phyloP scores from a whole-genome alignment of 1,140 invertebrate species.

The Tribolium madens region DNA sequence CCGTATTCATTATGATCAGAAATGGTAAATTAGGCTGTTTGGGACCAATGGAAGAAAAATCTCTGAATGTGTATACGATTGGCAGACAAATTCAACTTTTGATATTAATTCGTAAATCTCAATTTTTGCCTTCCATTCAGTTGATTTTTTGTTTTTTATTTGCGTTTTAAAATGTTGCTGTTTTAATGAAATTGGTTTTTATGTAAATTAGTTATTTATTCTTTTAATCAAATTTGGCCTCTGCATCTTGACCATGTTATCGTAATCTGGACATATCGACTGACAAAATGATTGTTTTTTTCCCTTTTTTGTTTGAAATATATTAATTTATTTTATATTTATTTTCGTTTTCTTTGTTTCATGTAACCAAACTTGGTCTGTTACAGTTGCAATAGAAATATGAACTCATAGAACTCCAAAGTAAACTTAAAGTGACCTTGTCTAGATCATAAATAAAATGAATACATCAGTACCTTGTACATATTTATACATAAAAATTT shows the following conservation, averaged over 20 bases:
- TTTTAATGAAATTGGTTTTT: conserved; percentile 20
- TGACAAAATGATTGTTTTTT: conserved; percentile 53
- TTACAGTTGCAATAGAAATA: conserved; percentile 42
- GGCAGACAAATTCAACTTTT: conserved; percentile 40
- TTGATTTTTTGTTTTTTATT: conserved; percentile 43
- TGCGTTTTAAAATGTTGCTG: conserved; percentile 25
- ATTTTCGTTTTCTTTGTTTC: conserved; percentile 54
- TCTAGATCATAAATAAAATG: conserved; percentile 55
- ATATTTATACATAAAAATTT: conserved; percentile 56
- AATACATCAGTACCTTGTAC: conserved; percentile 58
- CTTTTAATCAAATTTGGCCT: conserved; percentile 19
- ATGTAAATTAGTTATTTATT: conserved; percentile 43
- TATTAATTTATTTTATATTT: conserved; percentile 62
- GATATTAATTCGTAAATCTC: conserved; percentile 50
- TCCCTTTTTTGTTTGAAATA: conserved; percentile 61
- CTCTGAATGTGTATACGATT: conserved; percentile 49
- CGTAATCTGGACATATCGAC: conserved; percentile 56
- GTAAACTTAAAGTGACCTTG: conserved; percentile 58
- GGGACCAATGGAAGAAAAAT: conserved; percentile 52
- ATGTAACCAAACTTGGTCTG: conserved; percentile 55
- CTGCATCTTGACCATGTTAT: conserved; percentile 45
- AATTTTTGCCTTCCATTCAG: conserved; percentile 46
- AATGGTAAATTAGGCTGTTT: conserved; percentile 42
- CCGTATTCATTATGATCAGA: conserved; percentile 34
- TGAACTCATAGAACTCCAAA: conserved; percentile 53